Percentiles rank a stretch among this genome's conserved stretches.
phyloP scores from a whole-genome alignment of 1,140 invertebrate species.

The Parasteatoda tepidariorum region DNA sequence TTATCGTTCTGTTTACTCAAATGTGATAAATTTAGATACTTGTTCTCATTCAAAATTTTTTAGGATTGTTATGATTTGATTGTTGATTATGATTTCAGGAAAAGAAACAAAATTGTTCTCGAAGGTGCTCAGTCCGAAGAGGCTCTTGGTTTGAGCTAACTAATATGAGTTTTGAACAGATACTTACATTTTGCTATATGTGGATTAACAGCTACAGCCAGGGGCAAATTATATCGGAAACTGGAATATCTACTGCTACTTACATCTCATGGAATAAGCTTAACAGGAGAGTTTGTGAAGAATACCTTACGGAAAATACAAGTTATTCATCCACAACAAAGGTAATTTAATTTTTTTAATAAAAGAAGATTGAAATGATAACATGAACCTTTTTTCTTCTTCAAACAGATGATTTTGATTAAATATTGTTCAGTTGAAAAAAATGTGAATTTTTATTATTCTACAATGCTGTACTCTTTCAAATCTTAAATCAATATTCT shows the following conservation, averaged over 20 bases:
- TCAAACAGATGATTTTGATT: neutral
- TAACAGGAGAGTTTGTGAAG: slow-evolving; percentile 29
- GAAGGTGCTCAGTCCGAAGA: slow-evolving; percentile 19
- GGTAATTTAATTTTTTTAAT: neutral
- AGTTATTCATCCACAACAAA: neutral
- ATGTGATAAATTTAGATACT: no score
- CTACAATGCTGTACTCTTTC: no score
- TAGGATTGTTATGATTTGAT: no score
- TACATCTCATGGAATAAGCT: slow-evolving; percentile 34
- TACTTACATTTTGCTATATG: slow-evolving; percentile 37
- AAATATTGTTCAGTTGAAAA: no score
- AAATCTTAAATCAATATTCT: no score
- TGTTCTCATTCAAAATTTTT: no score
- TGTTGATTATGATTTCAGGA: no score
- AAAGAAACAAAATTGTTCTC: slow-evolving; percentile 4
- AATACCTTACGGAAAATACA: slow-evolving; percentile 5
- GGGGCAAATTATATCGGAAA: slow-evolving; percentile 20
- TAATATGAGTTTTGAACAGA: slow-evolving; percentile 41
- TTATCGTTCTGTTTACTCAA: no score
- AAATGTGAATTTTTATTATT: no score
- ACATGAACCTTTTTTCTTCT: neutral
- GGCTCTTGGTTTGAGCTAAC: slow-evolving; percentile 49
- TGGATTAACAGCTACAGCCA: slow-evolving; percentile 37
- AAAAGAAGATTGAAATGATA: neutral
- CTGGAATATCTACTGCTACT: slow-evolving; percentile 20